Evolutionary conservation across 2,113 vertebrate species (phyloP), one percentile per base, ranked within the genome.

Genomic region (Phyllostomus hastatus): DNA sequence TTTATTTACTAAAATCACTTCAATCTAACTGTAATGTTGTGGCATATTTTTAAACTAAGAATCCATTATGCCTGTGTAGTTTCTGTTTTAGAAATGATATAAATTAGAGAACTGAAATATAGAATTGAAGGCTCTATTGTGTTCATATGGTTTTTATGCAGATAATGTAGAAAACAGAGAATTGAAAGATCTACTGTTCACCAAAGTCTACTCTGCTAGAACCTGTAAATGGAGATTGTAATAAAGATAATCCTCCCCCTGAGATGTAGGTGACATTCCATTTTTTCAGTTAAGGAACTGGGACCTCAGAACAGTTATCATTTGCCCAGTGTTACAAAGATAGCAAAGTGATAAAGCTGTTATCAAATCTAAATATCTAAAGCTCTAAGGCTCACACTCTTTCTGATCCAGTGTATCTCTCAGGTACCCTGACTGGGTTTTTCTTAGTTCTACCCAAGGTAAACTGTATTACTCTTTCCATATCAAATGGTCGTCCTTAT

Each of bases 81-180:
- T 94, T 94, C 46, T 81, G 22, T 73, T 94, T 95, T 84, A 87
- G 76, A 87, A 83, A 54, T 11, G 67, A 0, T 33, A 86, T 19
- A 84, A 88, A 83, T 59, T 64, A 73, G 26, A 73, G 28, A 52
- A 67, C 26, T 88, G 26, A 95, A 92, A 52, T 78, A 78, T 19
- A 50, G 46, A 72, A 66, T 50, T 88, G 26, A 90, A 93, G 61
- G 20, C 67, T 80, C 20, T 72, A 76, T 59, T 86, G 22, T 91
- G 67, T 67, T 91, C n/a, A 20, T 88, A 26, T 38, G 52, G 10
- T 73, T 91, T 93, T 83, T 66, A 10, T 95, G 1, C 90, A 93
- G 54, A 67, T 88, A 76, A 78, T 83, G 7, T 11, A 43, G 81
- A 97, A 93, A 95, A 87, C 43, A 90, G 10, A 89, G 35, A 79